These are phyloP conservation scores for Danio albolineatus DNA, from an alignment of 2,797 vertebrate species.

Conservation along the genomic window DNA sequence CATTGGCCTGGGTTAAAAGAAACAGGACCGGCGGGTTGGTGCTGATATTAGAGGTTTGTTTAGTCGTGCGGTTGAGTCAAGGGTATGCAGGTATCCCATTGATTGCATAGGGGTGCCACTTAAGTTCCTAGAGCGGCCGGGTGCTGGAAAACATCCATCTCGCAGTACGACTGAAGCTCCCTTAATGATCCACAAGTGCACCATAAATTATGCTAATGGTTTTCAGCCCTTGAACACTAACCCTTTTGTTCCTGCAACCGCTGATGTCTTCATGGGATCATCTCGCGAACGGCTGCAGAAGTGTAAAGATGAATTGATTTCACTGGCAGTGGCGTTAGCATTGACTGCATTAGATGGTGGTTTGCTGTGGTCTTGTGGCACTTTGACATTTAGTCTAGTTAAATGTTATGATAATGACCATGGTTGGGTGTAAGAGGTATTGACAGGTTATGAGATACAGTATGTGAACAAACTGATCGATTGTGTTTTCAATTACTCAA, in stretches of 20 bases:
- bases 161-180: constrained; percentile 86
- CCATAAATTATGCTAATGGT: constrained; percentile 95
- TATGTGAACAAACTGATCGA: neutral
- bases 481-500: neutral
- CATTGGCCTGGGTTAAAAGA: constrained; percentile 77
- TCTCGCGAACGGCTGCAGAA: constrained; percentile 31
- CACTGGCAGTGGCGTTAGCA: constrained; percentile 9
- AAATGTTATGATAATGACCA: neutral
- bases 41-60: constrained; percentile 65
- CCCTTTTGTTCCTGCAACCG: constrained; percentile 61
- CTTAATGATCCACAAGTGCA: constrained; percentile 91
- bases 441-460: neutral
- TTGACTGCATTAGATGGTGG: constrained; percentile 40
- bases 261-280: constrained; percentile 56
- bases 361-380: neutral
- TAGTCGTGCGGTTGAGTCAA: constrained; percentile 3
- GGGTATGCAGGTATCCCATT: constrained; percentile 76
- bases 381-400: neutral
- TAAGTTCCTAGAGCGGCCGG: constrained; percentile 79
- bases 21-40: constrained; percentile 67
- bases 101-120: constrained; percentile 77
- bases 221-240: constrained; percentile 65
- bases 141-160: constrained; percentile 88
- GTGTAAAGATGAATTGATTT: constrained; percentile 48
- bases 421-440: neutral